Conservation (phyloP, 2,113 vertebrate genomes). For the Scatophagus argus region DNA sequence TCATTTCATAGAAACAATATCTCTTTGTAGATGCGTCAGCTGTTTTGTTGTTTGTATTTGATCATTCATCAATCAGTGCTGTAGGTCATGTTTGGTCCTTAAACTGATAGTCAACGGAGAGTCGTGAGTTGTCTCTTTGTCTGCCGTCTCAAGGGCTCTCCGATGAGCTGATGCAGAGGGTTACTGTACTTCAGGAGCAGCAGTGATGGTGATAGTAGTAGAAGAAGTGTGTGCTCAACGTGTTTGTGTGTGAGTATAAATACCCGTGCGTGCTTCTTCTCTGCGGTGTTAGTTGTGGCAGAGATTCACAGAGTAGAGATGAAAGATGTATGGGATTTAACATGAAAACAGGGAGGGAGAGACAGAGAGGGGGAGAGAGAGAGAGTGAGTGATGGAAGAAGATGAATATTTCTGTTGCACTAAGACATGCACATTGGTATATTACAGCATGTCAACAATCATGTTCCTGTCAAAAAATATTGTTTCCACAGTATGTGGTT, state of each 20-base stretch:
- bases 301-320: constrained; percentile 32
- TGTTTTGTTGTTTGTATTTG: not conserved
- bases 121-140: constrained; percentile 38
- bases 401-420: not conserved
- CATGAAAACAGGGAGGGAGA: not conserved
- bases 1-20: not conserved
- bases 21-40: not conserved
- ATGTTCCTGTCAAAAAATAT: not conserved
- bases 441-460: constrained; percentile 10
- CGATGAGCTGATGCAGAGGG: constrained; percentile 55
- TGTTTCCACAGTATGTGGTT: not conserved
- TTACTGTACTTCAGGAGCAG: constrained; percentile 45
- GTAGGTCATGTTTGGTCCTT: constrained; percentile 27
- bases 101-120: constrained; percentile 36
- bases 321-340: constrained; percentile 22
- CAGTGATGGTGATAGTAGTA: constrained; percentile 1
- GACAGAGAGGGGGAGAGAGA: not conserved
- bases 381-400: not conserved
- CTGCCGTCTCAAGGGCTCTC: constrained; percentile 46
- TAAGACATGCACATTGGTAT: not conserved
- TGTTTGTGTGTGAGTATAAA: constrained; percentile 12
- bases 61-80: constrained; percentile 31
- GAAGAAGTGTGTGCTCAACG: not conserved
- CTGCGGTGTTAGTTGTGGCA: constrained; percentile 72
- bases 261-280: constrained; percentile 33